Base-by-base conservation (phyloP, 2,888 invertebrate genomes). In the Hydroisotoma schaefferi region DNA sequence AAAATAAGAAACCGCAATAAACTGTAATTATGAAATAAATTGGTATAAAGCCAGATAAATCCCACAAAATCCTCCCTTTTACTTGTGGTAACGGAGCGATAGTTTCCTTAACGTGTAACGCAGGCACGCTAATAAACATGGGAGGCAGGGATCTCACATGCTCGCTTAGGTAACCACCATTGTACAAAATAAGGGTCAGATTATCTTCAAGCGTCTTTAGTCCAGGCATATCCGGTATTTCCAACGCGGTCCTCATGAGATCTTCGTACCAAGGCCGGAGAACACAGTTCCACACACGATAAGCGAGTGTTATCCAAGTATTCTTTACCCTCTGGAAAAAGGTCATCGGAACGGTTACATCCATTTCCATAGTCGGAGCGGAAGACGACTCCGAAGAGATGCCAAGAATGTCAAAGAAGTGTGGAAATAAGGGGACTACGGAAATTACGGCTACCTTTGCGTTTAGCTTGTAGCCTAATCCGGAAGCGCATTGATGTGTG, bases 151-250 rank as follows among this genome's bases (percentile, higher is more conserved):
- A 20, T 15, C 63, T 51, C 12, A 47, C 26, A 38, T 52, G 47
- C 28, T 63, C 63, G 1, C 43, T 44, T 1, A 63, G 23, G 2
- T 53, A 8, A 37, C 59, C 58, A 2, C 55, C 59, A 18, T 58
- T 52, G 15, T 55, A 37, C 4, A 63, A 43, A 0, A 59, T 23
- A 10, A 63, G 29, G 15, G 38, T 51, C 4, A 29, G 20, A 8
- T 55, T 55, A 29, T 55, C 15, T n/a, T 22, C 33, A 12, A 62
- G 20, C 4, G 55, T 46, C 2, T 33, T 46, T 3, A 58, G 2
- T 18, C n/a, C 4, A 1, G 62, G 62, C 58, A 62, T 44, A 2
- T 56, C 10, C 1, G 28, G 40, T n/a, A 38, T n/a, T 2, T 40
- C 8, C n/a, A 57, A 10, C 5, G 29, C 23, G 1, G 22, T 43